Evolutionary conservation across 2,113 vertebrate genomes (phyloP).

Genomic region (Oryctolagus cuniculus): mOryCun1.1 NC_091435.1:128009001-128009500

Average conservation of each 20-base stretch:
- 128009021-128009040: background rate
- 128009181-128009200: constrained; percentile 44
- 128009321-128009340: background rate
- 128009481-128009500: no score
- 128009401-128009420: no score
- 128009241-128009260: background rate
- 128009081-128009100: background rate
- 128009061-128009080: background rate
- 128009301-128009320: background rate
- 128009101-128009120: background rate
- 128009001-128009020: background rate
- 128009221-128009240: background rate
- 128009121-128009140: background rate
- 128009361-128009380: background rate
- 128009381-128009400: background rate
- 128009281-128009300: background rate
- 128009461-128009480: no score
- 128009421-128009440: no score
- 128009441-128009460: no score
- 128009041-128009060: no score
- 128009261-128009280: background rate
- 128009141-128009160: background rate
- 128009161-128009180: background rate
- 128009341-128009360: background rate
- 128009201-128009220: background rate